Conservation (phyloP, 2,113 vertebrate genomes). For the crab-eating macaque (Macaca fascicularis) region T2T-MFA8v1.1 NC_088378.1:144967501-144968000, state of each 20-base stretch:
- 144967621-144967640: background rate
- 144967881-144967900: too few species aligned
- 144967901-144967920: too few species aligned
- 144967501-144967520: background rate
- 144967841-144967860: too few species aligned
- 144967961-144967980: too few species aligned
- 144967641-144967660: background rate
- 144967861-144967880: too few species aligned
- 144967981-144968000: too few species aligned
- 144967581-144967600: background rate
- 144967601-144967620: background rate
- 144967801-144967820: background rate
- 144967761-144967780: background rate
- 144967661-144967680: background rate
- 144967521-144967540: background rate
- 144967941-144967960: too few species aligned
- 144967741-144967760: background rate
- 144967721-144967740: background rate
- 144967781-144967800: background rate
- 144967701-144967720: background rate
- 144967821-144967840: background rate
- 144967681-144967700: background rate
- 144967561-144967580: background rate
- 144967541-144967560: background rate
- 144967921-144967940: too few species aligned